phyloP scores from a whole-genome alignment of 2,113 vertebrate species.

The Seriola dumerili region DNA sequence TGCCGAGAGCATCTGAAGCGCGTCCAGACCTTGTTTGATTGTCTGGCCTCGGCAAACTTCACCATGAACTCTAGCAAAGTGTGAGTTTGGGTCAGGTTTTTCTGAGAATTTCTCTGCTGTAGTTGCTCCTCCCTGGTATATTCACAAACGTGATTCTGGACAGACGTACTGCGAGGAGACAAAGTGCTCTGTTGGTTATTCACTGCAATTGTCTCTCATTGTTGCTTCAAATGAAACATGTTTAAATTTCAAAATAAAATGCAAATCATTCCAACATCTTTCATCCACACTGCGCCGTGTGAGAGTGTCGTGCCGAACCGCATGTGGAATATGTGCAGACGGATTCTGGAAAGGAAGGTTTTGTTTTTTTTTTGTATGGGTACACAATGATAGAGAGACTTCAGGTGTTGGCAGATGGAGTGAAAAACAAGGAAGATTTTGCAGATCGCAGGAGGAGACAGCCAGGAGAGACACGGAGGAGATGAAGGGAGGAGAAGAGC shows the following conservation, averaged over 20 bases:
- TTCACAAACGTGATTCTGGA: not conserved
- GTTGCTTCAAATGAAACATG: slow-evolving; percentile 22
- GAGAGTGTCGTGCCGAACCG: slow-evolving; percentile 11
- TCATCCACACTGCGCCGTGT: slow-evolving; percentile 21
- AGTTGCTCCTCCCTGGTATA: too few relatives aligned
- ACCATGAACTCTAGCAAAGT: too few relatives aligned
- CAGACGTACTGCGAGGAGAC: not conserved
- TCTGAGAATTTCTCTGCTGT: too few relatives aligned
- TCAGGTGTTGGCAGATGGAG: slow-evolving; percentile 32
- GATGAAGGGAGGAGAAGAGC: slow-evolving; percentile 15
- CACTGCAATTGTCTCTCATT: not conserved
- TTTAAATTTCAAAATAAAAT: not conserved
- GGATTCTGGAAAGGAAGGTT: not conserved
- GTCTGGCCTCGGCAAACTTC: too few relatives aligned
- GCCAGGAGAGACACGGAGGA: not conserved
- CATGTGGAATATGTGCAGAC: slow-evolving; percentile 15
- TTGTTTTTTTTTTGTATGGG: not conserved
- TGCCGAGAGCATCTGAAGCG: too few relatives aligned
- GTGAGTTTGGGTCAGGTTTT: not conserved
- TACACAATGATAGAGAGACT: slow-evolving; percentile 19
- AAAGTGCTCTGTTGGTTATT: not conserved
- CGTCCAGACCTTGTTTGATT: too few relatives aligned
- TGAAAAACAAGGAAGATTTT: slow-evolving; percentile 26
- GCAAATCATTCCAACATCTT: not conserved
- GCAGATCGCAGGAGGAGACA: slow-evolving; percentile 17